Evolutionary conservation across 2,113 vertebrate genomes (phyloP).

Genomic region (Symphodus melops): DNA sequence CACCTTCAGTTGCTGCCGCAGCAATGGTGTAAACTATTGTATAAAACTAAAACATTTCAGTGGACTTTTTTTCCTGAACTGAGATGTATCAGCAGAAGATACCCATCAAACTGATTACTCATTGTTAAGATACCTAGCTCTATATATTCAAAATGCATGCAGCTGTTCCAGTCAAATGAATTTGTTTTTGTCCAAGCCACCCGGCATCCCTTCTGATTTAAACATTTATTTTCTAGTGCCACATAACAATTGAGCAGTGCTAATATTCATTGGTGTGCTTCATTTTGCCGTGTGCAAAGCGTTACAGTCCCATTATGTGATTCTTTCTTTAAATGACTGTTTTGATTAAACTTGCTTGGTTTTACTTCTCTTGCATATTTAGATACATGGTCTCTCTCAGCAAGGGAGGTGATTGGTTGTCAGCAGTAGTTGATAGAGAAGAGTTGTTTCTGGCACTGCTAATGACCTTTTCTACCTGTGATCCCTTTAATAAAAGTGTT

Average conservation of each 20-base stretch:
- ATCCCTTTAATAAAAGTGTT: constrained; percentile 82
- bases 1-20: background rate
- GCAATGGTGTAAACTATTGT: constrained; percentile 15
- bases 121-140: constrained; percentile 25
- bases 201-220: constrained; percentile 29
- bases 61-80: background rate
- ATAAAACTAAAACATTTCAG: constrained; percentile 7
- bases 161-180: constrained; percentile 40
- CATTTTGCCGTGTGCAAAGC: constrained; percentile 43
- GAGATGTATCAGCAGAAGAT: background rate
- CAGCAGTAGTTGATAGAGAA: constrained; percentile 26
- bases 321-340: constrained; percentile 48
- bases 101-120: constrained; percentile 30
- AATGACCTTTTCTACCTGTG: constrained; percentile 72
- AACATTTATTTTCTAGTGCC: constrained; percentile 23
- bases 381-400: constrained; percentile 58
- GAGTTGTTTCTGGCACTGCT: constrained; percentile 42
- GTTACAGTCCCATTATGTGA: constrained; percentile 46
- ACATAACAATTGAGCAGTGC: constrained; percentile 37
- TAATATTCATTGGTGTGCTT: constrained; percentile 54
- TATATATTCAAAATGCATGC: constrained; percentile 49
- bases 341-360: constrained; percentile 42
- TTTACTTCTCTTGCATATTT: constrained; percentile 56
- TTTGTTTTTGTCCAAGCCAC: constrained; percentile 1
- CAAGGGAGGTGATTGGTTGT: constrained; percentile 51